Evolutionary conservation across 1,140 invertebrate species (phyloP).

Genomic region (Zaprionus capensis): DNA sequence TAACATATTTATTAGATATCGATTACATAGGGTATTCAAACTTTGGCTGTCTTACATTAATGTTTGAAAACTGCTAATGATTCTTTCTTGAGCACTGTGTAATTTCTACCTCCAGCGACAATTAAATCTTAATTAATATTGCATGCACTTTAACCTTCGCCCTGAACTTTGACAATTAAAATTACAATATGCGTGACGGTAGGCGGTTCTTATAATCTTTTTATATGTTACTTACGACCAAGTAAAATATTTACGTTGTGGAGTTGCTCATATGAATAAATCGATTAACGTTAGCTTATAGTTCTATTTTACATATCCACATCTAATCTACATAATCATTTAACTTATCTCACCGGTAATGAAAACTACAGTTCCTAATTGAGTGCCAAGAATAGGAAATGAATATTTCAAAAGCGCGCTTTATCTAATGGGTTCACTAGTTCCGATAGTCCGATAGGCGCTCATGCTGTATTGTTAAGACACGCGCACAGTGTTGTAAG

Average conservation of each 20-base stretch:
- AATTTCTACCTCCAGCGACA: slow-evolving; percentile 16
- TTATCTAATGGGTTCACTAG: background rate
- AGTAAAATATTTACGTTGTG: background rate
- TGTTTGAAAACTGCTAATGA: slow-evolving; percentile 7
- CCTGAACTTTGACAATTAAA: slow-evolving; percentile 43
- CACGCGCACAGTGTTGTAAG: background rate
- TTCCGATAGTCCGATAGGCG: slow-evolving; percentile 26
- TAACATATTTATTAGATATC: background rate
- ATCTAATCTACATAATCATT: background rate
- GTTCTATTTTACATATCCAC: background rate
- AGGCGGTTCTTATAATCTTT: slow-evolving; percentile 31
- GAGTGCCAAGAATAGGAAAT: background rate
- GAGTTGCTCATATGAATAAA: background rate
- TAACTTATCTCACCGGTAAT: background rate
- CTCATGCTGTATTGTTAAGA: background rate
- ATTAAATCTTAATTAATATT: slow-evolving; percentile 50
- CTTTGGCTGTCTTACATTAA: background rate
- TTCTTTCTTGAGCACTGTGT: slow-evolving; percentile 12
- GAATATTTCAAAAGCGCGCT: background rate
- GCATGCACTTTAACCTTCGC: slow-evolving; percentile 52
- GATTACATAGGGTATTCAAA: background rate
- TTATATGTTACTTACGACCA: slow-evolving; percentile 7
- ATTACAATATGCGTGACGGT: slow-evolving; percentile 39
- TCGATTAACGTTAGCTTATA: background rate
- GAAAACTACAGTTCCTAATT: background rate